These are phyloP conservation scores for Scaptomyza reducta DNA, from an alignment of 2,888 invertebrate genomes.

Conservation along the genomic window DNA sequence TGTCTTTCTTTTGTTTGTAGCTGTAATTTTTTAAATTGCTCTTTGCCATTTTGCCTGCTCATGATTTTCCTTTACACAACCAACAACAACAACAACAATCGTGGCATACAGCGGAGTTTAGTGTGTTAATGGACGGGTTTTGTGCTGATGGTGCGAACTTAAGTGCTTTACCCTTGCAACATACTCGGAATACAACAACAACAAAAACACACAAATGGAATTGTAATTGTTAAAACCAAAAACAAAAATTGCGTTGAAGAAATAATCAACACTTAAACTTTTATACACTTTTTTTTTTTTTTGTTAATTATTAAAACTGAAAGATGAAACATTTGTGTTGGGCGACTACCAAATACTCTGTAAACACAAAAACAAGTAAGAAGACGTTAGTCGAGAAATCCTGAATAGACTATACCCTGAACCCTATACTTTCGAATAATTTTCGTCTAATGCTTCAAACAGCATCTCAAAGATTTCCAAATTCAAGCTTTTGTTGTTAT, in stretches of 20 bases:
- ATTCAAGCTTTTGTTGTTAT: no score
- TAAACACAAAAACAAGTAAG: no score
- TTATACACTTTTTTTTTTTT: neutral
- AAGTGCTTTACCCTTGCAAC: slow-evolving; percentile 70
- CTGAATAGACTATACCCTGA: no score
- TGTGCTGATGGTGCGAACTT: slow-evolving; percentile 55
- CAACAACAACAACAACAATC: slow-evolving; percentile 21
- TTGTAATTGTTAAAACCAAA: slow-evolving; percentile 40
- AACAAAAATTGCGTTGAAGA: neutral
- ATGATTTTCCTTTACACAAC: slow-evolving; percentile 29
- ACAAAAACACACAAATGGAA: slow-evolving; percentile 30
- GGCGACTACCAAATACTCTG: no score
- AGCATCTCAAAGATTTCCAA: no score
- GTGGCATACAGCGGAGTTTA: slow-evolving; percentile 65
- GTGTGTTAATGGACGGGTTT: slow-evolving; percentile 69
- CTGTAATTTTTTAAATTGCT: slow-evolving; percentile 51
- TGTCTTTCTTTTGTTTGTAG: slow-evolving; percentile 10
- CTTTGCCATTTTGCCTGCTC: slow-evolving; percentile 59
- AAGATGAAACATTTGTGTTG: neutral
- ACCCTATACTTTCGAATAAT: no score
- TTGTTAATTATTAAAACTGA: neutral
- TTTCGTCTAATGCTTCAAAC: no score
- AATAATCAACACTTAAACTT: neutral
- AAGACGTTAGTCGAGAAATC: no score
- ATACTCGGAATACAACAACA: slow-evolving; percentile 30